Conservation (phyloP, 2,888 invertebrate genomes). For the Nezara viridula region DNA sequence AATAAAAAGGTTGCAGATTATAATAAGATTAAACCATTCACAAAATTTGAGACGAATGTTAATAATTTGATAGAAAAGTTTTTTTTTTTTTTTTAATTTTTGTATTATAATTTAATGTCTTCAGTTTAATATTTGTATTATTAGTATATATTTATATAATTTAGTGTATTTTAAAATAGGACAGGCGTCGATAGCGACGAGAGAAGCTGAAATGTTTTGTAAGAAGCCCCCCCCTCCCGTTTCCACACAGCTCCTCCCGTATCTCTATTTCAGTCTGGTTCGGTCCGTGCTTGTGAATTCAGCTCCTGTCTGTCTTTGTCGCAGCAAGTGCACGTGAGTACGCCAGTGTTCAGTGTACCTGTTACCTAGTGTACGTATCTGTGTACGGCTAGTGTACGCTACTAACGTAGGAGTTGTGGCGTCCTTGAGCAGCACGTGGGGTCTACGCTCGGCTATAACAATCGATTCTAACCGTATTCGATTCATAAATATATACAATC, state of each 20-base stretch:
- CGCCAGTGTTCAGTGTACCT: neutral
- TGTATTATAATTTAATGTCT: too few species aligned
- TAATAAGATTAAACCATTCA: too few species aligned
- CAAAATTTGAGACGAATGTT: too few species aligned
- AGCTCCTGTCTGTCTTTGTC: neutral
- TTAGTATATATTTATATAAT: too few species aligned
- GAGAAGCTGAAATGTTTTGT: constrained; percentile 28
- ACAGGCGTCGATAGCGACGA: neutral
- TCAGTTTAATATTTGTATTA: too few species aligned
- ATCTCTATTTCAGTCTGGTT: constrained; percentile 46
- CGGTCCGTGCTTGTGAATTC: neutral
- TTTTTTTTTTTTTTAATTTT: too few species aligned
- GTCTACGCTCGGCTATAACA: neutral
- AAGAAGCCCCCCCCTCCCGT: neutral
- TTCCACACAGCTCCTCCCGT: neutral
- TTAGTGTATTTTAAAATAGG: too few species aligned
- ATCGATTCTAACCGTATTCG: neutral
- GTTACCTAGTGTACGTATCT: neutral
- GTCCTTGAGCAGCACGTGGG: constrained; percentile 41
- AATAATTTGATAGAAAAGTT: too few species aligned
- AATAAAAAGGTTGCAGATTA: too few species aligned
- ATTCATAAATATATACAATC: neutral
- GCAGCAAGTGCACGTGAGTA: neutral
- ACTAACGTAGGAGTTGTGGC: neutral
- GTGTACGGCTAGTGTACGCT: neutral